A percentile compares a stretch with the other conserved stretches of the same genome.
Conservation (phyloP, 2,797 vertebrate genomes). For the Pseudochirops cupreus region DNA sequence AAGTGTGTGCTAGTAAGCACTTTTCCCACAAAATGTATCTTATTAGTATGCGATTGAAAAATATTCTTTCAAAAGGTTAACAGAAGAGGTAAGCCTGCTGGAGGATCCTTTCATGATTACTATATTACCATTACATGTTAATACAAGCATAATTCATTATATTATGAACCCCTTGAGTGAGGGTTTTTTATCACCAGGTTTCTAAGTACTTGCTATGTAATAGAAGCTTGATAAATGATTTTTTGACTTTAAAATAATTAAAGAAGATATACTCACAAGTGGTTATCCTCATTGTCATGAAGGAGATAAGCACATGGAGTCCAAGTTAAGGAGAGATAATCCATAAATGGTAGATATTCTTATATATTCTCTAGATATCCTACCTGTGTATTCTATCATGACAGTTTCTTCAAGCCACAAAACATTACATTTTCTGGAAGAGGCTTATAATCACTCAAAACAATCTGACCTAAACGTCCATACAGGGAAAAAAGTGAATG, state of each 20-base stretch:
- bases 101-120: background rate
- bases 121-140: background rate
- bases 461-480: background rate
- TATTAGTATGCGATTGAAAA: background rate
- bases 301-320: background rate
- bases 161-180: background rate
- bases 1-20: background rate
- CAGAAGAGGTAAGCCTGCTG: background rate
- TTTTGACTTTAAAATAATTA: background rate
- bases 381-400: background rate
- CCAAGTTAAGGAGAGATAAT: background rate
- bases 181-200: background rate
- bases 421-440: background rate
- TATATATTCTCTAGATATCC: background rate
- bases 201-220: background rate
- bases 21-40: background rate
- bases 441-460: background rate
- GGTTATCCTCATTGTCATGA: background rate
- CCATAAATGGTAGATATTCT: background rate
- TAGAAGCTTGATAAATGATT: background rate
- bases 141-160: background rate
- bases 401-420: background rate
- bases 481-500: background rate
- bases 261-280: background rate
- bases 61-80: background rate